Conservation (phyloP, 2,113 vertebrate genomes). For the Sylvia atricapilla region DNA sequence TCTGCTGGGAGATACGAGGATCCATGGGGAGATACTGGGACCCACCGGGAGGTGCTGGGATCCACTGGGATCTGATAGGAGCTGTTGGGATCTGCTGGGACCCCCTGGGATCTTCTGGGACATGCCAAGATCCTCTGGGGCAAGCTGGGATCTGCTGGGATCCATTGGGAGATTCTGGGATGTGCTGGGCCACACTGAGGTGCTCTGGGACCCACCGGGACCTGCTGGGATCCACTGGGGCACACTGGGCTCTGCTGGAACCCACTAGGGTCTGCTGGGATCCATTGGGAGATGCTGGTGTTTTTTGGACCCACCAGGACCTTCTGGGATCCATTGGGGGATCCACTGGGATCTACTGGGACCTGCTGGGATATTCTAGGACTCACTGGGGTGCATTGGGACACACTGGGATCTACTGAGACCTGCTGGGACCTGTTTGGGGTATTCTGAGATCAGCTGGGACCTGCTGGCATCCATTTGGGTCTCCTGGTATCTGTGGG, state of each 20-base stretch:
- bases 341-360: too few relatives aligned
- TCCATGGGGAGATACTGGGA: accelerated
- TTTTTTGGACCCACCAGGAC: accelerated
- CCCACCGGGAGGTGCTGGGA: accelerated
- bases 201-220: background rate
- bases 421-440: background rate
- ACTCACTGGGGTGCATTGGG: background rate
- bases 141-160: background rate
- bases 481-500: background rate
- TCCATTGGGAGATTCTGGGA: accelerated
- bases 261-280: background rate
- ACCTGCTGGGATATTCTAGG: too few relatives aligned
- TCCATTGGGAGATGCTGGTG: background rate
- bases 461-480: background rate
- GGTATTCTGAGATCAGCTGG: background rate
- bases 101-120: too few relatives aligned
- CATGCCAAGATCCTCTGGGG: background rate
- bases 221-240: background rate
- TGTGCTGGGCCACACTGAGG: too few relatives aligned
- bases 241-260: too few relatives aligned
- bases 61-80: too few relatives aligned
- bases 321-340: background rate
- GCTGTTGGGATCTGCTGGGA: too few relatives aligned
- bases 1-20: too few relatives aligned
- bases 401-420: background rate